phyloP scores from a whole-genome alignment of 2,888 invertebrate species.

The Drosophila phalerata region DNA sequence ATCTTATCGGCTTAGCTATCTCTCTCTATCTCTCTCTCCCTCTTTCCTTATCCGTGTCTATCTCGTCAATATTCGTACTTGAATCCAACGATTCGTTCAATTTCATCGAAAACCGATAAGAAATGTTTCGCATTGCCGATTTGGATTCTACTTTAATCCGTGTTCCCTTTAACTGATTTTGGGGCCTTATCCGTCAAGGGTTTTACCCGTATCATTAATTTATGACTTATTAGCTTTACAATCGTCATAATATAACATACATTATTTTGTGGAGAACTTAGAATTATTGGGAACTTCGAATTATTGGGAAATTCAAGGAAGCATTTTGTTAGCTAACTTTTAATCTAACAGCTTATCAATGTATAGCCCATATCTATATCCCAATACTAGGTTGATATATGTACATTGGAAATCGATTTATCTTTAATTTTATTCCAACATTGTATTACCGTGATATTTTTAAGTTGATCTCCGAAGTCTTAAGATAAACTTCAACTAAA shows the following conservation, averaged over 20 bases:
- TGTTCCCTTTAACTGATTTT: constrained; percentile 3
- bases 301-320: constrained; percentile 14
- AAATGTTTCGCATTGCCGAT: background rate
- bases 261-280: constrained; percentile 6
- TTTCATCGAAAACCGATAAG: constrained; percentile 12
- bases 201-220: constrained; percentile 17
- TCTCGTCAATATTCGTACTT: constrained; percentile 1
- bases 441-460: background rate
- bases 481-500: background rate
- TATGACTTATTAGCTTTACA: constrained; percentile 2
- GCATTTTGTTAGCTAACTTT: background rate
- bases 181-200: constrained; percentile 21
- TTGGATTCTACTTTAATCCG: constrained; percentile 6
- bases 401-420: background rate
- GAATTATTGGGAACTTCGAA: constrained; percentile 5
- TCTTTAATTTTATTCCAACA: background rate
- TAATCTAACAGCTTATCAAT: constrained; percentile 4
- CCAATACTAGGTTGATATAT: constrained; percentile 1
- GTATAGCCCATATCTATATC: background rate
- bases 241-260: background rate
- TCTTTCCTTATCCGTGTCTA: background rate
- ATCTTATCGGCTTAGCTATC: constrained; percentile 37
- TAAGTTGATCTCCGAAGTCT: background rate
- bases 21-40: constrained; percentile 3
- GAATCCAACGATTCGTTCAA: constrained; percentile 5